Percentiles rank a stretch among this genome's conserved stretches.
phyloP scores from a whole-genome alignment of 2,113 vertebrate genomes.

The Ranitomeya imitator region DNA sequence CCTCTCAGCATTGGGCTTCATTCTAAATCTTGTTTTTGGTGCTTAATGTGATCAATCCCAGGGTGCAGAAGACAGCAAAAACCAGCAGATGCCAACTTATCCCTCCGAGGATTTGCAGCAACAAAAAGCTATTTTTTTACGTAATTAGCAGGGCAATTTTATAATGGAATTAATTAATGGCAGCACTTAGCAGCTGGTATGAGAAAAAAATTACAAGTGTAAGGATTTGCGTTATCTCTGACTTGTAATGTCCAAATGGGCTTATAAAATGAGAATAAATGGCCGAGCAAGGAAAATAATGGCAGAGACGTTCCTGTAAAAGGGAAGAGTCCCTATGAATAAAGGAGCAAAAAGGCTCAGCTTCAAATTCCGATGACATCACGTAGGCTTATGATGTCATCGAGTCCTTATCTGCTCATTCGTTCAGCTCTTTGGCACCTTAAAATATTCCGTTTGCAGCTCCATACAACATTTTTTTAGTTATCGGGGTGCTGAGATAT shows the following conservation, averaged over 20 bases:
- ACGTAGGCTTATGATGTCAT: neutral
- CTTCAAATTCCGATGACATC: neutral
- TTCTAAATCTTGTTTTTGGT: slow-evolving; percentile 34
- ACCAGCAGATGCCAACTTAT: slow-evolving; percentile 59
- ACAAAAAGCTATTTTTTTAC: slow-evolving; percentile 61
- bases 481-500: neutral
- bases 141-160: slow-evolving; percentile 65
- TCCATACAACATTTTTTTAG: neutral
- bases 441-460: neutral
- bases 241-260: slow-evolving; percentile 43
- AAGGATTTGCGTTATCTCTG: slow-evolving; percentile 44
- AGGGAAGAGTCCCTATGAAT: neutral
- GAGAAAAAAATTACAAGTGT: slow-evolving; percentile 19
- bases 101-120: slow-evolving; percentile 53
- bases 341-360: neutral
- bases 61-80: slow-evolving; percentile 33
- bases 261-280: slow-evolving; percentile 45
- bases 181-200: slow-evolving; percentile 58
- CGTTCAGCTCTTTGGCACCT: neutral
- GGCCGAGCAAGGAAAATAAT: slow-evolving; percentile 34
- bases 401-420: neutral
- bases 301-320: neutral
- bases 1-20: slow-evolving; percentile 6
- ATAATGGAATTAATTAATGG: slow-evolving; percentile 64
- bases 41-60: slow-evolving; percentile 43